These are phyloP conservation scores for Mantis religiosa DNA, from an alignment of 2,888 invertebrate genomes.

Conservation along the genomic window DNA sequence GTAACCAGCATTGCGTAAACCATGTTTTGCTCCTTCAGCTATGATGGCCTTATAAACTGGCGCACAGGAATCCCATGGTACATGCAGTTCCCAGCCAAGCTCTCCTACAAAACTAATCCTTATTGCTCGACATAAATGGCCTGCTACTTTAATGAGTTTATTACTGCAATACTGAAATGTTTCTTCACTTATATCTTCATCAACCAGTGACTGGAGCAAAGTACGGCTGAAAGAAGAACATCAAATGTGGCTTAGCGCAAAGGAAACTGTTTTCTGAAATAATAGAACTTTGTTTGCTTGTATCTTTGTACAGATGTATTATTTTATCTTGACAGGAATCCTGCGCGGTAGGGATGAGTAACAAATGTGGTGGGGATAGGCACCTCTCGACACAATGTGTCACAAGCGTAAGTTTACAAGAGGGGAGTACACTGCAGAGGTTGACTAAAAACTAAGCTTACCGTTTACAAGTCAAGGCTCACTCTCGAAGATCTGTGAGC, in stretches of 20 bases:
- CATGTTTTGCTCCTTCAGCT: slow-evolving; percentile 54
- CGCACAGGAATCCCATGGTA: slow-evolving; percentile 65
- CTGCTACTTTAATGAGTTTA: slow-evolving; percentile 49
- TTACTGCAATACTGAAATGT: slow-evolving; percentile 61
- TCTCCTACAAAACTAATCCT: slow-evolving; percentile 87
- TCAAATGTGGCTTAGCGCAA: not conserved
- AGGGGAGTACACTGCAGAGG: no score
- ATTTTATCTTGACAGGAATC: no score
- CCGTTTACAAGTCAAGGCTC: no score
- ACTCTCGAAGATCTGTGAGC: no score
- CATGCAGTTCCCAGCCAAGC: slow-evolving; percentile 83
- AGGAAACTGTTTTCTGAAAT: no score
- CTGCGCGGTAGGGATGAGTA: no score
- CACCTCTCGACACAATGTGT: no score
- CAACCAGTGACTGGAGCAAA: slow-evolving; percentile 56
- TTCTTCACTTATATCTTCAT: slow-evolving; percentile 57
- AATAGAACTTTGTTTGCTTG: no score
- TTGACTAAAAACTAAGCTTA: no score
- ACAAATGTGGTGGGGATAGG: no score
- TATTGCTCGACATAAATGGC: slow-evolving; percentile 54
- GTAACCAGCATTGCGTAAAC: slow-evolving; percentile 75
- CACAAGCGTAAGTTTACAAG: no score
- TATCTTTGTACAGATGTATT: no score
- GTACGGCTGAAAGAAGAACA: slow-evolving; percentile 48
- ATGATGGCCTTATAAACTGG: slow-evolving; percentile 62